Conservation (phyloP, 2,888 invertebrate species). For the Ethmia dodecea region DNA sequence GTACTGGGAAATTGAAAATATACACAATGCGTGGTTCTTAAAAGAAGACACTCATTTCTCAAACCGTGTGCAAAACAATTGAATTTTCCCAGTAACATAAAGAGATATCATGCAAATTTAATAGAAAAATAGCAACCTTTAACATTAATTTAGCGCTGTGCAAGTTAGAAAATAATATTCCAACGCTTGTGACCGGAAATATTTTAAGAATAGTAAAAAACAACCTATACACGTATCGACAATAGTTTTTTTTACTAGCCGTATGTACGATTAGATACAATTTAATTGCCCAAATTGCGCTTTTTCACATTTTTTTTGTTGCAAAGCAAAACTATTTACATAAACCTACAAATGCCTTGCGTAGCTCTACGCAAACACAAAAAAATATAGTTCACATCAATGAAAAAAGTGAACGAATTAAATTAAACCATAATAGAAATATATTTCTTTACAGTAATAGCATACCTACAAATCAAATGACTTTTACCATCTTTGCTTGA, state of each 20-base stretch:
- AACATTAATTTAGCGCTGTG: too few species aligned
- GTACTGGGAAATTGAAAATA: too few species aligned
- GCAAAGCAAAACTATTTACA: slow-evolving; percentile 66
- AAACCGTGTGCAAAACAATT: too few species aligned
- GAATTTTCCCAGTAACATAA: too few species aligned
- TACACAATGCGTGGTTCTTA: too few species aligned
- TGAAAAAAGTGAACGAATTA: slow-evolving; percentile 32
- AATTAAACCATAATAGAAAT: slow-evolving; percentile 43
- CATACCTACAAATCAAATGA: slow-evolving; percentile 39
- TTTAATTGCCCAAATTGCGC: slow-evolving; percentile 35
- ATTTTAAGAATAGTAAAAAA: slow-evolving; percentile 15
- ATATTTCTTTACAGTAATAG: slow-evolving; percentile 46
- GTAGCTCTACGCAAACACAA: slow-evolving; percentile 43
- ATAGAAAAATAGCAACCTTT: too few species aligned
- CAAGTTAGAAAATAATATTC: too few species aligned
- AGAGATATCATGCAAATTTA: too few species aligned
- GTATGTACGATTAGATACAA: slow-evolving; percentile 23
- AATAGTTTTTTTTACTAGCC: slow-evolving; percentile 19
- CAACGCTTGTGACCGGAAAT: slow-evolving; percentile 13
- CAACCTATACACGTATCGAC: slow-evolving; percentile 21
- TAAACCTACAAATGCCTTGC: slow-evolving; percentile 48
- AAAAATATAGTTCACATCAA: slow-evolving; percentile 37
- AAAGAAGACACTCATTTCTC: too few species aligned
- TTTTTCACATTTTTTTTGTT: slow-evolving; percentile 31
- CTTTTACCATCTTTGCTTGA: slow-evolving; percentile 27